These are phyloP conservation scores for Perca fluviatilis DNA, from an alignment of 2,113 vertebrate species.

Conservation along the genomic window DNA sequence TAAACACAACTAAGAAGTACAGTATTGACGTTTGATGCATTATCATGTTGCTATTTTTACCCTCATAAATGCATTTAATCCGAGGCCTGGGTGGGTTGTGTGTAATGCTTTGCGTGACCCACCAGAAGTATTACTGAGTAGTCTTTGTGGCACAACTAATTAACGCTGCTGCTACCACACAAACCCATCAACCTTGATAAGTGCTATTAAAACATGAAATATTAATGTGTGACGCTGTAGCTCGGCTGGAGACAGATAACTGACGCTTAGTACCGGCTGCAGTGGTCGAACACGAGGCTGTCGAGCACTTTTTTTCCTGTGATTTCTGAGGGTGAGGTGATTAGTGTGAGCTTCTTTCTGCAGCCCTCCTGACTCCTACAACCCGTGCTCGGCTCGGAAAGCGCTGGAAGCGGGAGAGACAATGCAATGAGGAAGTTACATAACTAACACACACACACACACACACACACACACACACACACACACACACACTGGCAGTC, in stretches of 20 bases:
- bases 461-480: slow-evolving; percentile 27
- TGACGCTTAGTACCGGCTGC: slow-evolving; percentile 15
- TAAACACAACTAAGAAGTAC: slow-evolving; percentile 15
- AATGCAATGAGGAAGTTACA: slow-evolving; percentile 71
- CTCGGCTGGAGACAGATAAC: slow-evolving; percentile 32
- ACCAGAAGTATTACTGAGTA: slow-evolving; percentile 11
- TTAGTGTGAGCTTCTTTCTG: slow-evolving; percentile 37
- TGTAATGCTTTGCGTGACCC: slow-evolving; percentile 41
- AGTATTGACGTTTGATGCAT: slow-evolving; percentile 47
- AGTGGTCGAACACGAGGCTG: not conserved
- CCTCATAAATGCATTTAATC: slow-evolving; percentile 52
- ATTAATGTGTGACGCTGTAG: slow-evolving; percentile 10
- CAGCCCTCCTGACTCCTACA: slow-evolving; percentile 8
- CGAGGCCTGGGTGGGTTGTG: not conserved
- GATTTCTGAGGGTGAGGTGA: slow-evolving; percentile 31
- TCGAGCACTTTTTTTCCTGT: not conserved
- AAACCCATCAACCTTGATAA: slow-evolving; percentile 13
- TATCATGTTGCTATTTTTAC: slow-evolving; percentile 62
- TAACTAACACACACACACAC: slow-evolving; percentile 46
- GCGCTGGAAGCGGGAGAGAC: slow-evolving; percentile 65
- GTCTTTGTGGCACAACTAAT: slow-evolving; percentile 33
- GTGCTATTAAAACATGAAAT: slow-evolving; percentile 12
- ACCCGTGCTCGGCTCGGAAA: slow-evolving; percentile 39
- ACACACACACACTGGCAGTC: slow-evolving; percentile 34
- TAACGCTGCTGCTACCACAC: slow-evolving; percentile 1